Evolutionary conservation across 2,888 invertebrate species (phyloP).

Genomic region (Miltochrista miniata): DNA sequence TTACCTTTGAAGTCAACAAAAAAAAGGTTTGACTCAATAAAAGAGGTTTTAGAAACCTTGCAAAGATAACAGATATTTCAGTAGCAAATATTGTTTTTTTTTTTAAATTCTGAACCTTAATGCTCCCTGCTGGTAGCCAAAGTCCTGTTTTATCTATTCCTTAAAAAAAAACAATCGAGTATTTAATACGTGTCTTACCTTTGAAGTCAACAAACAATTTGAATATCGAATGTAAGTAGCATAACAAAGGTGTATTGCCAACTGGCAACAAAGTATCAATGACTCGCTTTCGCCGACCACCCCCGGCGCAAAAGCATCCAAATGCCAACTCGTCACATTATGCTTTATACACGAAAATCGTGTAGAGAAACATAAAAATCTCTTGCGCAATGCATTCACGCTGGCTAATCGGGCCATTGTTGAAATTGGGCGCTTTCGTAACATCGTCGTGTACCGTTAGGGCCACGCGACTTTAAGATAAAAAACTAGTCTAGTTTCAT

Average conservation of each 20-base stretch:
- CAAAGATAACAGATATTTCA: too few relatives aligned
- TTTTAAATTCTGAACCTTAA: too few relatives aligned
- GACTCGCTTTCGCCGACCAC: constrained; percentile 75
- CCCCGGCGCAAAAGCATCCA: constrained; percentile 56
- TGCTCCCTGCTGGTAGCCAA: too few relatives aligned
- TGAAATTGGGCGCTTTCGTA: constrained; percentile 63
- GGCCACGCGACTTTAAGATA: constrained; percentile 61
- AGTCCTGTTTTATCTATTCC: too few relatives aligned
- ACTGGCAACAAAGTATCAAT: constrained; percentile 40
- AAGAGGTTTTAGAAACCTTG: too few relatives aligned
- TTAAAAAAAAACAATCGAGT: background rate
- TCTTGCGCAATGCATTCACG: constrained; percentile 75
- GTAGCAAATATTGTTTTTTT: too few relatives aligned
- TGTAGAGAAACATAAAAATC: constrained; percentile 66
- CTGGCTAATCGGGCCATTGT: constrained; percentile 67
- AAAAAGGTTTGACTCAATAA: too few relatives aligned
- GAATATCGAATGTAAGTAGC: constrained; percentile 20
- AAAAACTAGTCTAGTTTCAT: constrained; percentile 69
- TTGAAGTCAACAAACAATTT: constrained; percentile 8
- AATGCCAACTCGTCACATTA: constrained; percentile 59
- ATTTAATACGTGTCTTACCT: background rate
- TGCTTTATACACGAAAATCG: constrained; percentile 66
- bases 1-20: too few relatives aligned
- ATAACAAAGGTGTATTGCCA: constrained; percentile 31
- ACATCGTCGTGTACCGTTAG: constrained; percentile 70